phyloP scores from a whole-genome alignment of 2,113 vertebrate genomes.

The Parotia lawesii region DNA sequence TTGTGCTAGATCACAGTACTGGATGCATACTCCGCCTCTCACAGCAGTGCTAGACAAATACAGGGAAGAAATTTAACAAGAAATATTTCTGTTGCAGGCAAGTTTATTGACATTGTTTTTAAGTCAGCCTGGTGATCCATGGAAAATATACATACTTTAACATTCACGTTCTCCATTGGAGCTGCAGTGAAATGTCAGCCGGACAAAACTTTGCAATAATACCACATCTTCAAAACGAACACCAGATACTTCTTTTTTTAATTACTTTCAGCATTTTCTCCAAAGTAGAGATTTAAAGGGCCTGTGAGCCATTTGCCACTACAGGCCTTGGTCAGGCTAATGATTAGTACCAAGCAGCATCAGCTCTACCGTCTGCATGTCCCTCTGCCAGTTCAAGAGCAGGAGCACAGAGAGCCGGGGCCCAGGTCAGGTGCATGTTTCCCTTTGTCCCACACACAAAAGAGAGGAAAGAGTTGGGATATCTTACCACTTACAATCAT shows the following conservation, averaged over 20 bases:
- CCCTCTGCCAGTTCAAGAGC: not conserved
- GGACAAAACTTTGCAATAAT: not conserved
- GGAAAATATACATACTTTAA: slow-evolving; percentile 5
- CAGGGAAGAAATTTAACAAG: not conserved
- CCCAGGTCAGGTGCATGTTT: not conserved
- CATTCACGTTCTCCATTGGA: not conserved
- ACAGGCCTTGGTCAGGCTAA: not conserved
- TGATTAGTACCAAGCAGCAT: rapidly evolving
- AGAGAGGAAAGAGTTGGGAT: not conserved
- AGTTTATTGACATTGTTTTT: not conserved
- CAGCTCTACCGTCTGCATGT: not conserved
- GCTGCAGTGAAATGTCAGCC: not conserved
- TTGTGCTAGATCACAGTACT: not conserved
- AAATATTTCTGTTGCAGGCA: not conserved
- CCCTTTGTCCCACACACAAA: not conserved
- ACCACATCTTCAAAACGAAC: not conserved
- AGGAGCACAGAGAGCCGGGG: rapidly evolving
- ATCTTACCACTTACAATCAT: not conserved
- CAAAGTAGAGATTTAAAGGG: not conserved
- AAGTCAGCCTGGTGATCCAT: not conserved
- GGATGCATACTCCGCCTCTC: not conserved
- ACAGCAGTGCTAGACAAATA: not conserved
- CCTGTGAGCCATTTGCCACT: not conserved
- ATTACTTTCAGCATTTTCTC: not conserved
- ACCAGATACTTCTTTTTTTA: not conserved